Evolutionary conservation across 64 coral and sea anemone genomes (phyloP), one percentile per base, ranked within the genome.

Genomic region (Acropora yongei): DNA sequence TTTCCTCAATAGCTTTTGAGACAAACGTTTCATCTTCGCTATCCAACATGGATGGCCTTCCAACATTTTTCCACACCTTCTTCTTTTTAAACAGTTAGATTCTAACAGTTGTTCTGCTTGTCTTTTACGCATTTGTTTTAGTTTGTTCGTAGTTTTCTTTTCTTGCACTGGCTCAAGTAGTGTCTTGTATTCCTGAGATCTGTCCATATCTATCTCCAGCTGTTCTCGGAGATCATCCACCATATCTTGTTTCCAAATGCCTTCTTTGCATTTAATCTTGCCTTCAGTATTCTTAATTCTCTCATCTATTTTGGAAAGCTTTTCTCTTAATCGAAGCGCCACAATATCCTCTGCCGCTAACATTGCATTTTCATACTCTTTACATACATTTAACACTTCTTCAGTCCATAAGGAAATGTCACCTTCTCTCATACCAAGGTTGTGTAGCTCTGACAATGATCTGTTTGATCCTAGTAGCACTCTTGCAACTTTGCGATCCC

Each of bases 1-100:
- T 91, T n/a, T 91, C 89, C 30, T 91, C 80, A 53, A 91, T 81
- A 41, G 89, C 89, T 49, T 91, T 91, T 45, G 80, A 63, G 58
- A 63, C 58, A 63, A 91, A 91, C 46, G 46, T 61, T 71, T 91
- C 89, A 73, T 91, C 78, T 39, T 53, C 63, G 3, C 66, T 58
- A 79, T 91, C 89, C 44, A 91, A 61, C n/a, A 14, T 69, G 8
- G 8, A n/a, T 41, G 82, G 58, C 60, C 8, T 16, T 41, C 82
- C 82, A 42, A 60, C 12, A 42, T 17, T 46, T 76, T 76, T 76
- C 74, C 74, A 76, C 74, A 76, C 74, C 74, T 76, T 47, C 74
- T 76, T 76, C 45, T 76, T 76, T 76, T 76, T 47, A 76, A 76
- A 41, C 74, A 47, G 74, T 76, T 76, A 76, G 74, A 76, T 76